These are phyloP conservation scores for Leucoraja ocellata DNA, from an alignment of 2,797 vertebrate genomes.

Conservation along the genomic window DNA sequence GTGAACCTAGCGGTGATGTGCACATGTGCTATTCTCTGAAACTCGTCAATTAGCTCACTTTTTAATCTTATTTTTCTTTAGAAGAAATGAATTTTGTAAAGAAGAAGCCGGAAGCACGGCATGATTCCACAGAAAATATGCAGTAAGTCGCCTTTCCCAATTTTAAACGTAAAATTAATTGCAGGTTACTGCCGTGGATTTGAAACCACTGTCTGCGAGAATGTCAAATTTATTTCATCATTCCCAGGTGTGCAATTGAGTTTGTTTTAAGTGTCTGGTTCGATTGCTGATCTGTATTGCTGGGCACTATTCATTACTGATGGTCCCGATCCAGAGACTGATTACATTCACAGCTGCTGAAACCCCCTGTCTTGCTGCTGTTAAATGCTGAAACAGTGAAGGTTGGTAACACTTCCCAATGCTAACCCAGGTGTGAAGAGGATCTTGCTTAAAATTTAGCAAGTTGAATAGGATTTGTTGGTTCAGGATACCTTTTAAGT, in stretches of 20 bases:
- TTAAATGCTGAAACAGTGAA: neutral
- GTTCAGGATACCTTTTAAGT: neutral
- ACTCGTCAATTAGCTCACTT: neutral
- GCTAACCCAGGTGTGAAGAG: neutral
- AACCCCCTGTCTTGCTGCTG: neutral
- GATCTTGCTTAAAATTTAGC: neutral
- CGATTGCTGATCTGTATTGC: neutral
- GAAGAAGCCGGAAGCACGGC: slow-evolving; percentile 76
- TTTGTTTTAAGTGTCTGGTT: neutral
- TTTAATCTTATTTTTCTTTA: slow-evolving; percentile 44
- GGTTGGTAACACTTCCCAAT: neutral
- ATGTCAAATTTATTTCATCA: neutral
- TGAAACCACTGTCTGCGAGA: neutral
- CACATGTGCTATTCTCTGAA: neutral
- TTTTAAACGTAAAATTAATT: slow-evolving; percentile 9
- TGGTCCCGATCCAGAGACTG: neutral
- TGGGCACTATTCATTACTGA: neutral
- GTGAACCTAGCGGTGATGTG: too few relatives aligned
- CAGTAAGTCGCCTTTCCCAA: slow-evolving; percentile 72
- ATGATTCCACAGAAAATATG: slow-evolving; percentile 73
- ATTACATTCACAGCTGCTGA: neutral
- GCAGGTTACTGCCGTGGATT: neutral
- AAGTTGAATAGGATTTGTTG: neutral
- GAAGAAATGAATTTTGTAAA: slow-evolving; percentile 83
- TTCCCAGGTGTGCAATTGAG: neutral